These are phyloP conservation scores for Microhierax caerulescens DNA, from an alignment of 2,797 vertebrate genomes.

Conservation along the genomic window DNA sequence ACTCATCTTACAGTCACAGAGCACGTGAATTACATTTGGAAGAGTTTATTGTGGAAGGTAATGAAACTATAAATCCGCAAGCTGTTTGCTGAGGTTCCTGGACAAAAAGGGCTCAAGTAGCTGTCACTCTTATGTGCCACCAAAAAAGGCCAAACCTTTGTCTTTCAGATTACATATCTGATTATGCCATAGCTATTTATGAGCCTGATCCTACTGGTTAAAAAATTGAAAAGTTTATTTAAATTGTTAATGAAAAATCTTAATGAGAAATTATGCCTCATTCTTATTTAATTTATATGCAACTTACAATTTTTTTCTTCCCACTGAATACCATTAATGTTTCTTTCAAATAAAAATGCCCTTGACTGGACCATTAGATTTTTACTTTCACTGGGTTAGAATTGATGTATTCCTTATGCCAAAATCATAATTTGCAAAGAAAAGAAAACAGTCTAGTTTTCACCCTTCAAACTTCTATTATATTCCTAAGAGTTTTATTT, in stretches of 20 bases:
- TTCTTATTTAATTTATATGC: background rate
- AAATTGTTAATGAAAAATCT: background rate
- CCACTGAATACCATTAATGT: background rate
- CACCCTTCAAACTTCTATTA: background rate
- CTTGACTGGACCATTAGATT: background rate
- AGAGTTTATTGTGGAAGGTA: conserved; percentile 62
- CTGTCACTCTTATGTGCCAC: background rate
- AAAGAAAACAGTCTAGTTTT: background rate
- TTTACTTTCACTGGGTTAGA: background rate
- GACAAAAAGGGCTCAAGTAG: background rate
- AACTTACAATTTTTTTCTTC: background rate
- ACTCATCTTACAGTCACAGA: conserved; percentile 27
- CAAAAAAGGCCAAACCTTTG: conserved; percentile 45
- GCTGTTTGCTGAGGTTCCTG: conserved; percentile 28
- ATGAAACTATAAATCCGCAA: conserved; percentile 66
- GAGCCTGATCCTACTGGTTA: background rate
- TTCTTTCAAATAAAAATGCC: background rate
- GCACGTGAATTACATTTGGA: conserved; percentile 54
- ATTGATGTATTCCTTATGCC: background rate
- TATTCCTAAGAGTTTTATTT: background rate
- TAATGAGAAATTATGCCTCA: background rate
- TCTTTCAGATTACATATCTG: background rate
- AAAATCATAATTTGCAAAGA: background rate
- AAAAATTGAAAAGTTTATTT: background rate
- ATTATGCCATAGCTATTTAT: background rate